phyloP scores from a whole-genome alignment of 2,113 vertebrate genomes.

The Morone saxatilis region DNA sequence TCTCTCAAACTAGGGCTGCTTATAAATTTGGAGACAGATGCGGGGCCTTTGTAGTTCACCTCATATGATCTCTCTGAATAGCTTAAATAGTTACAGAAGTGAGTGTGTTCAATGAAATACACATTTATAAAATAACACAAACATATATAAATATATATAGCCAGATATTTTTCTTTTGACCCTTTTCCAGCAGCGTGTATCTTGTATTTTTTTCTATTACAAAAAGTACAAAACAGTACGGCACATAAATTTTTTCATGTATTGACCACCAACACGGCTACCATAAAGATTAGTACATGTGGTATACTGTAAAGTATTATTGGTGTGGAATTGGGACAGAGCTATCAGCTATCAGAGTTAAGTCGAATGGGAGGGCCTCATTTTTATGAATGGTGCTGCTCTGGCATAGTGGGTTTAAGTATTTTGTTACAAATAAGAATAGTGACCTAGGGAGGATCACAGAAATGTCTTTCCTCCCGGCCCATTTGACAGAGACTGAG shows the following conservation, averaged over 20 bases:
- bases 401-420: constrained; percentile 11
- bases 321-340: constrained; percentile 27
- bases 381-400: constrained; percentile 51
- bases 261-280: neutral
- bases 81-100: neutral
- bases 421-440: constrained; percentile 47
- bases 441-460: constrained; percentile 35
- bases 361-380: constrained; percentile 3
- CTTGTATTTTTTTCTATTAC: neutral
- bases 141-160: no score
- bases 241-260: neutral
- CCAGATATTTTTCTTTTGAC: no score
- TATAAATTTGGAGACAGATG: constrained; percentile 1
- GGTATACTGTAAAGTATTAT: neutral
- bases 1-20: neutral
- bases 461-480: neutral
- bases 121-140: neutral
- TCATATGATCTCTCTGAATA: neutral
- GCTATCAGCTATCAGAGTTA: constrained; percentile 30
- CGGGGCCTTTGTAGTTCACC: neutral
- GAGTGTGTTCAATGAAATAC: neutral
- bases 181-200: neutral
- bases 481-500: neutral
- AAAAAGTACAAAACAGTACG: neutral
- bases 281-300: neutral